Evolutionary conservation across 1,140 invertebrate species (phyloP), one percentile per base, ranked within the genome.

Genomic region (Cephus cinctus): DNA sequence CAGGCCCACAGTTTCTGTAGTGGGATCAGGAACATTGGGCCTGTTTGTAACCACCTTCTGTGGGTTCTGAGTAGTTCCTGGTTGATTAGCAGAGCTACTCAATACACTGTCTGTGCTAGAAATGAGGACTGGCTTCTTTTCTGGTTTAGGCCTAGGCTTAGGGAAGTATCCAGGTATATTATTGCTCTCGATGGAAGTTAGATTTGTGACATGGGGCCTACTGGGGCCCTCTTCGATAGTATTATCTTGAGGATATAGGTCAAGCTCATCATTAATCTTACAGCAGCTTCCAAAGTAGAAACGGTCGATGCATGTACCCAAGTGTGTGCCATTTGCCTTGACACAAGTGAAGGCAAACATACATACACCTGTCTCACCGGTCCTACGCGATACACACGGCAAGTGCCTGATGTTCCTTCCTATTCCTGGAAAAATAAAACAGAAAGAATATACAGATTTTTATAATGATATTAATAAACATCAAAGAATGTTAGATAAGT

Each of bases 281-380:
- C 93, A 96, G 63, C 93, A 95, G 21, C 89, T 93, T 31, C 91
- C 91, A 62, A 94, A 93, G 72, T 93, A 94, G 72, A 94, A 94
- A 38, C 90, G 83, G 73, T 96, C 92, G 65, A 93, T 90, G 67
- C 93, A 96, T 3, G 90, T 93, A 39, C 91, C 92, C 49, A 95
- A 75, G 62, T 94, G 92, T 2, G 89, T 90, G 20, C 93, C 93
- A 69, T 94, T 94, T 19, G 87, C 83, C 78, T 94, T 93, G 22
- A 92, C 83, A 65, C 94, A 96, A 51, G 93, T 89, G 71, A 92
- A 93, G 43, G 92, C 92, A 68, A 96, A 95, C 92, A 96, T 96
- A 65, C 93, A 96, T 5, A 91, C 80, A 5, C 93, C 93, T 42
- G 84, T 86, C 54, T 90, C 84, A 3, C 84, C 86, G 15, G 84